These are phyloP conservation scores for Benitochromis conjunctus DNA, from an alignment of 2,113 vertebrate genomes.

Conservation along the genomic window DNA sequence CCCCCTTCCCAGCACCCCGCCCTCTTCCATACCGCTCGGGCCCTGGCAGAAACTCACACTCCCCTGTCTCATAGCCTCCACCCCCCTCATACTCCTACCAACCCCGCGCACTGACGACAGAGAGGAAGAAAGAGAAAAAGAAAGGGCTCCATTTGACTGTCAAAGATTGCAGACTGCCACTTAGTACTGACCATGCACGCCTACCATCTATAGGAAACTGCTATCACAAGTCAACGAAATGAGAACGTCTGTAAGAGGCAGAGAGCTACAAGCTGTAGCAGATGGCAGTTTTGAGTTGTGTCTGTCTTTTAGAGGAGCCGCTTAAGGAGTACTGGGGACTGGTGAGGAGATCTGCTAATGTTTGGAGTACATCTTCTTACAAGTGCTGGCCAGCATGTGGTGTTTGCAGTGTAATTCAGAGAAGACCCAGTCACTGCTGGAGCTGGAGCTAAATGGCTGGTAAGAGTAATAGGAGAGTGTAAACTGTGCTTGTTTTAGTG, in stretches of 20 bases:
- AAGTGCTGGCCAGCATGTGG: constrained; percentile 81
- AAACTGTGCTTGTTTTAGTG: background rate
- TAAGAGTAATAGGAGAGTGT: constrained; percentile 63
- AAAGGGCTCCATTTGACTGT: constrained; percentile 54
- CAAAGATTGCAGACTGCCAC: constrained; percentile 50
- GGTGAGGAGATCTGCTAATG: constrained; percentile 35
- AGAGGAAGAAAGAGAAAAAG: constrained; percentile 48
- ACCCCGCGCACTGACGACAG: constrained; percentile 35
- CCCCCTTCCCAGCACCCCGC: constrained; percentile 40
- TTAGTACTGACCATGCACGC: constrained; percentile 26
- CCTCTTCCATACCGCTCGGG: constrained; percentile 60
- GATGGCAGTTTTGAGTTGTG: constrained; percentile 9
- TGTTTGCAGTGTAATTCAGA: constrained; percentile 94
- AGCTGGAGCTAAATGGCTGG: constrained; percentile 90
- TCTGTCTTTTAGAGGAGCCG: constrained; percentile 4
- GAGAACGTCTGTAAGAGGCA: constrained; percentile 8
- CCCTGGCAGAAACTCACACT: constrained; percentile 53
- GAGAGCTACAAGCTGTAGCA: background rate
- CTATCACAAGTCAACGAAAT: constrained; percentile 16
- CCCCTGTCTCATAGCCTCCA: constrained; percentile 57
- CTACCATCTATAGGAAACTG: constrained; percentile 8
- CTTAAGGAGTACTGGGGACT: constrained; percentile 21
- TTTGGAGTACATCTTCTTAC: constrained; percentile 31
- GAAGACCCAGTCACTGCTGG: constrained; percentile 92
- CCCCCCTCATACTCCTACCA: constrained; percentile 56